phyloP scores from a whole-genome alignment of 2,888 invertebrate genomes.

The Agonum fuliginosum region DNA sequence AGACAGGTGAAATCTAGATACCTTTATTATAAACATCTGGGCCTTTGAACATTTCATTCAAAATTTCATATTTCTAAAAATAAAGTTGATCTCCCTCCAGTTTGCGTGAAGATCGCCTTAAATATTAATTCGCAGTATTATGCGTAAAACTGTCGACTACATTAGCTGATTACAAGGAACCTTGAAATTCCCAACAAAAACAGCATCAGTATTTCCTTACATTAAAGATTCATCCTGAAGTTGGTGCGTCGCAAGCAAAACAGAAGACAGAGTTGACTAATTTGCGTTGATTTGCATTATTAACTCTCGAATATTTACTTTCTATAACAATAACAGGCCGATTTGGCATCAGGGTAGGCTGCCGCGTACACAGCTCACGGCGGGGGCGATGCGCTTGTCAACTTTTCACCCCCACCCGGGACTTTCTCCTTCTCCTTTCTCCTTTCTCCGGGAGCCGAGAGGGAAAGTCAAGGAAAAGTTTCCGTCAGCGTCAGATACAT shows the following conservation, averaged over 20 bases:
- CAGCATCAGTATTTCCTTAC: slow-evolving; percentile 24
- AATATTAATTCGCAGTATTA: too few relatives aligned
- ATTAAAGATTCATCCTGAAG: slow-evolving; percentile 28
- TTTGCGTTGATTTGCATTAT: slow-evolving; percentile 32
- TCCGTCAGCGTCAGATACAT: slow-evolving; percentile 26
- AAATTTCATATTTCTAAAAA: too few relatives aligned
- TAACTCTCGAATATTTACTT: slow-evolving; percentile 32
- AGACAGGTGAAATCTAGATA: too few relatives aligned
- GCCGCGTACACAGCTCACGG: slow-evolving; percentile 1
- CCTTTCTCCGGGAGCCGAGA: too few relatives aligned
- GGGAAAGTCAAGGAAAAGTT: slow-evolving; percentile 19
- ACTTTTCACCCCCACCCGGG: neutral
- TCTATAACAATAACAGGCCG: slow-evolving; percentile 33
- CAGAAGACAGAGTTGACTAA: slow-evolving; percentile 17
- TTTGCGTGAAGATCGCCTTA: too few relatives aligned
- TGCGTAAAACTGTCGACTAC: too few relatives aligned
- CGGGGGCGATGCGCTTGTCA: slow-evolving; percentile 9
- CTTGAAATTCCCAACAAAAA: slow-evolving; percentile 5
- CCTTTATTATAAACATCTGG: too few relatives aligned
- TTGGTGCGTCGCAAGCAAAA: neutral
- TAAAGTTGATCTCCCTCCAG: too few relatives aligned
- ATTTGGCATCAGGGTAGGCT: slow-evolving; percentile 6
- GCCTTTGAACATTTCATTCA: too few relatives aligned
- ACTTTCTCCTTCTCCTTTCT: too few relatives aligned
- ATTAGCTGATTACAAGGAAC: neutral